A percentile compares a stretch with the other conserved stretches of the same genome.
These are phyloP conservation scores for Habroteleia sp. DNA, from an alignment of 2,888 invertebrate species.

Conservation along the genomic window DNA sequence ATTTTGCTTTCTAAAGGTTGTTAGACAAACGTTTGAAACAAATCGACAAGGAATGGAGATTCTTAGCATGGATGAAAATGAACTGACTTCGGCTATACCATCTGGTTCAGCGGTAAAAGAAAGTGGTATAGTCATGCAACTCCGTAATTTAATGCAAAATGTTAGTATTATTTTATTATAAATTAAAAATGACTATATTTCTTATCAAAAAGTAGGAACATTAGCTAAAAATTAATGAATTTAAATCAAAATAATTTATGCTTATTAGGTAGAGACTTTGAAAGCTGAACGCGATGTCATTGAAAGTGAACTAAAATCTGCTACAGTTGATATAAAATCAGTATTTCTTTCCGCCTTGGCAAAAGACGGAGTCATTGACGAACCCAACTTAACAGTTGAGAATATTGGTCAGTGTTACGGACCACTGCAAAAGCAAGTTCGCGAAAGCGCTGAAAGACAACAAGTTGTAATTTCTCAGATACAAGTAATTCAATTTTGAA, in stretches of 20 bases:
- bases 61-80: constrained; percentile 88
- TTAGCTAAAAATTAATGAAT: too few relatives aligned
- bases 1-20: too few relatives aligned
- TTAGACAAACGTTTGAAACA: constrained; percentile 91
- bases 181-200: too few relatives aligned
- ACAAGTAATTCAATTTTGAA: constrained; percentile 80
- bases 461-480: constrained; percentile 86
- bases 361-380: constrained; percentile 90
- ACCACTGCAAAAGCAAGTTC: constrained; percentile 89
- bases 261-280: constrained; percentile 87
- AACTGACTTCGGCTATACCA: constrained; percentile 88
- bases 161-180: too few relatives aligned
- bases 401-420: constrained; percentile 88
- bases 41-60: constrained; percentile 91
- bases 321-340: constrained; percentile 90
- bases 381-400: constrained; percentile 87
- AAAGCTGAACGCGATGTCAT: constrained; percentile 95
- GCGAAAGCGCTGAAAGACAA: constrained; percentile 88
- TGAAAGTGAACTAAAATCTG: constrained; percentile 92
- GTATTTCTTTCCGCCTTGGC: constrained; percentile 89
- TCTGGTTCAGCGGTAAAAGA: constrained; percentile 83
- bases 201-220: too few relatives aligned
- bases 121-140: constrained; percentile 84
- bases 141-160: constrained; percentile 90
- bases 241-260: too few relatives aligned